phyloP scores from a whole-genome alignment of 2,888 invertebrate species.

The Blastobasis lacticolella region DNA sequence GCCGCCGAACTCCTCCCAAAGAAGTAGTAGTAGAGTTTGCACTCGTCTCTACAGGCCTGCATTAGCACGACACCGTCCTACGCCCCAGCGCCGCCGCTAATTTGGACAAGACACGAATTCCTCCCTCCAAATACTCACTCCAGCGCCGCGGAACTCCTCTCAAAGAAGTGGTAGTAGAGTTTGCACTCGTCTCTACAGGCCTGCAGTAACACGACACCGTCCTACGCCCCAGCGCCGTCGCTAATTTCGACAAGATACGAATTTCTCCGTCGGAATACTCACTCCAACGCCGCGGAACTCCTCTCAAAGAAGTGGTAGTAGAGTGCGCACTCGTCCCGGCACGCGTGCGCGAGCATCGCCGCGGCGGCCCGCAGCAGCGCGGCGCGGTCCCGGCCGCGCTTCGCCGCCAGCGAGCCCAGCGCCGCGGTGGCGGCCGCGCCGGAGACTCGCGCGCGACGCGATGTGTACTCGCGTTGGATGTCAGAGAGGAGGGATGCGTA shows the following conservation, averaged over 20 bases:
- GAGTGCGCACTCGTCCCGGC: slow-evolving; percentile 94
- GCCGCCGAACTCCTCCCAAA: slow-evolving; percentile 81
- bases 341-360: slow-evolving; percentile 92
- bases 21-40: slow-evolving; percentile 92
- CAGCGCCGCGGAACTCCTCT: slow-evolving; percentile 77
- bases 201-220: slow-evolving; percentile 87
- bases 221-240: slow-evolving; percentile 48
- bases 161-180: slow-evolving; percentile 93
- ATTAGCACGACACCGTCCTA: slow-evolving; percentile 87
- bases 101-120: too few relatives aligned
- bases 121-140: slow-evolving; percentile 68
- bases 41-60: slow-evolving; percentile 94
- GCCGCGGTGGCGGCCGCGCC: slow-evolving; percentile 81
- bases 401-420: slow-evolving; percentile 76
- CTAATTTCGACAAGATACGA: too few relatives aligned
- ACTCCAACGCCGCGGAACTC: slow-evolving; percentile 78
- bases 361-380: slow-evolving; percentile 89
- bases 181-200: slow-evolving; percentile 96
- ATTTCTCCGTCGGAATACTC: slow-evolving; percentile 23
- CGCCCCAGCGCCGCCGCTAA: slow-evolving; percentile 76
- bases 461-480: slow-evolving; percentile 88
- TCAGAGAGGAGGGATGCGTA: slow-evolving; percentile 83
- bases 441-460: slow-evolving; percentile 80
- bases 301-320: slow-evolving; percentile 92
- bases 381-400: slow-evolving; percentile 83